Evolutionary conservation across 2,888 invertebrate genomes (phyloP), one percentile per base, ranked within the genome.

Genomic region (Agrypnus murinus): DNA sequence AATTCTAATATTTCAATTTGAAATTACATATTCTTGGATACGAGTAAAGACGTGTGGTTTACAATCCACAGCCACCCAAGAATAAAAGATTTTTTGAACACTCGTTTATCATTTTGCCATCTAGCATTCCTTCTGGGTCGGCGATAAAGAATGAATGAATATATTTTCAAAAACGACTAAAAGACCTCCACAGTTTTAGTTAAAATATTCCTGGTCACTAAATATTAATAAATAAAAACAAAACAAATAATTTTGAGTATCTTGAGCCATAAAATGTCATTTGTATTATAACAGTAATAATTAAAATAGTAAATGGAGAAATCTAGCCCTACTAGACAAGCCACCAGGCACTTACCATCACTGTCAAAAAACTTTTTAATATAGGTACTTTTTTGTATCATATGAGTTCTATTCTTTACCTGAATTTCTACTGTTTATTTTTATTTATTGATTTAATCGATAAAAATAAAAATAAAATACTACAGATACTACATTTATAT

Each of bases 271-370:
- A 43, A 46, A 1, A 45, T 46, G 34, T 62, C 6, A 48, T 36
- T 34, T 45, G 14, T 34, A 55, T 25, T 2, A 25, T 25, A 65
- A 62, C 65, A 73, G 64, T 65, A 57, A 59, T 25, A 3, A 25
- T 25, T 25, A n/a, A n/a, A n/a, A n/a, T n/a, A n/a, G n/a, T n/a
- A 25, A 25, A 25, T 25, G 25, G 5, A 25, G 25, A 38, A 65
- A 62, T 62, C 71, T 69, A 71, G 53, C 63, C 68, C 69, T 71
- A 73, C 69, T 71, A 73, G 57, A 69, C 64, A 74, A 73, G 73
- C 73, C 74, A 70, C 64, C 71, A 76, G 76, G 76, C 76, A 76
- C 74, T 76, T 76, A 66, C 72, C 73, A 75, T 76, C 76, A 76
- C 76, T 74, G 69, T 72, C 70, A 59, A 74, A 69, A 25, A 70